phyloP scores from a whole-genome alignment of 2,113 vertebrate genomes.

The Xenopus laevis region DNA sequence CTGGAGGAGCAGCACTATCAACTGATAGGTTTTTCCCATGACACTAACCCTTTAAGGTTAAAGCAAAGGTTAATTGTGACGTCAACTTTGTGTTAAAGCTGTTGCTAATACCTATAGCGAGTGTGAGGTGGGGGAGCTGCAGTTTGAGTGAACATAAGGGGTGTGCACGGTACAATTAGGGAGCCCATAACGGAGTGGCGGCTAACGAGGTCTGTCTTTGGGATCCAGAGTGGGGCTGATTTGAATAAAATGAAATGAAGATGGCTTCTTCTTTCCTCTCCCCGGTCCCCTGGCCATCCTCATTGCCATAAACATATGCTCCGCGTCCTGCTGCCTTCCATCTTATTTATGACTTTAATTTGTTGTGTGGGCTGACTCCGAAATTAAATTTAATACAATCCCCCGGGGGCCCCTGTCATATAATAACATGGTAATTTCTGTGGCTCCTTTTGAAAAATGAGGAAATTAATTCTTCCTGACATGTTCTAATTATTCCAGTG shows the following conservation, averaged over 20 bases:
- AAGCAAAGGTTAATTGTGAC: too few species aligned
- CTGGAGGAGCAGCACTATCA: too few species aligned
- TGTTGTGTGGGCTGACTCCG: slow-evolving; percentile 99
- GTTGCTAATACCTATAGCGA: too few species aligned
- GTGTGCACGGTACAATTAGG: too few species aligned
- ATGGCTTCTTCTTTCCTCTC: slow-evolving; percentile 72
- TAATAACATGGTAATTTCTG: slow-evolving; percentile 99
- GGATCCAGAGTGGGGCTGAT: slow-evolving; percentile 97
- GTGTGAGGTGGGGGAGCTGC: too few species aligned
- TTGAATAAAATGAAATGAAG: slow-evolving; percentile 99
- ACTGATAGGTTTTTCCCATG: too few species aligned
- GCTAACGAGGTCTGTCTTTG: slow-evolving; percentile 96
- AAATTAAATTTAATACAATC: slow-evolving; percentile 99
- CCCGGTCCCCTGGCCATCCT: slow-evolving; percentile 98
- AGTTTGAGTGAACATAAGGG: too few species aligned
- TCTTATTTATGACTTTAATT: slow-evolving; percentile 99
- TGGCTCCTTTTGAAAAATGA: slow-evolving; percentile 99
- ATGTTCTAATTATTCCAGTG: slow-evolving; percentile 99
- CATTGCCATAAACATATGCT: slow-evolving; percentile 99
- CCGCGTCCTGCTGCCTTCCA: slow-evolving; percentile 96
- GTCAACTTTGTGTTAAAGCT: too few species aligned
- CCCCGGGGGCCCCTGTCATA: slow-evolving; percentile 99
- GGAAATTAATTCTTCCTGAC: slow-evolving; percentile 99
- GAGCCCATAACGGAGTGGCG: too few species aligned
- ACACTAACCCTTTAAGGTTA: too few species aligned